Conservation (phyloP, 2,797 vertebrate species). For the Betta splendens region DNA sequence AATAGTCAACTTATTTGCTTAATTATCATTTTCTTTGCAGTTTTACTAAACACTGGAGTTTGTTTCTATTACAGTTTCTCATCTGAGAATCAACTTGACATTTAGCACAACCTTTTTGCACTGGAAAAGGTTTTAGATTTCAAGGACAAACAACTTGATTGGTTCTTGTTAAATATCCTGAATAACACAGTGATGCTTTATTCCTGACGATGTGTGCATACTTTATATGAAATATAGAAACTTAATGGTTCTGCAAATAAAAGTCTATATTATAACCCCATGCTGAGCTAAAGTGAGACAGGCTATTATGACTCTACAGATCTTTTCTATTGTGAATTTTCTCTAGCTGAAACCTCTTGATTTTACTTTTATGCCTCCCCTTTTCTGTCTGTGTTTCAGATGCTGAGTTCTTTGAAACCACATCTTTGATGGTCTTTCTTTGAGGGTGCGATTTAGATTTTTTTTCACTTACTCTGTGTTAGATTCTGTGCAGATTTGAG, state of each 20-base stretch:
- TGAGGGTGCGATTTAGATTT: slow-evolving; percentile 6
- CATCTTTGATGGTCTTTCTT: slow-evolving; percentile 18
- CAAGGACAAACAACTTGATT: slow-evolving; percentile 26
- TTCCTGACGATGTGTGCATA: background rate
- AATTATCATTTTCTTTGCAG: background rate
- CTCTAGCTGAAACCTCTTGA: background rate
- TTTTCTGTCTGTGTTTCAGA: slow-evolving; percentile 2
- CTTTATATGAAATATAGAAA: background rate
- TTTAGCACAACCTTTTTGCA: slow-evolving; percentile 11
- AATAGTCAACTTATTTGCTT: no score
- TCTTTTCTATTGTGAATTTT: background rate
- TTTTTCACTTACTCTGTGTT: background rate
- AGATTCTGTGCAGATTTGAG: slow-evolving; percentile 11
- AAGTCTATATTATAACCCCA: background rate
- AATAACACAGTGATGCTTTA: slow-evolving; percentile 1
- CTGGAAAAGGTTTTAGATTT: slow-evolving; percentile 4
- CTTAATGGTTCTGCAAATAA: background rate
- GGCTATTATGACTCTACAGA: background rate
- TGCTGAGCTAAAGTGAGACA: slow-evolving; percentile 1
- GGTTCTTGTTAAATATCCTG: slow-evolving; percentile 2
- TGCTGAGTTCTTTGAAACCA: slow-evolving; percentile 21
- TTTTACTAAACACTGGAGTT: background rate
- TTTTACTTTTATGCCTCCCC: background rate
- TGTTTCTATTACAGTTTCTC: slow-evolving; percentile 21
- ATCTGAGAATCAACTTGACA: slow-evolving; percentile 36